Base-by-base conservation (phyloP, 2,113 vertebrate species). In the Colinus virginianus region DNA sequence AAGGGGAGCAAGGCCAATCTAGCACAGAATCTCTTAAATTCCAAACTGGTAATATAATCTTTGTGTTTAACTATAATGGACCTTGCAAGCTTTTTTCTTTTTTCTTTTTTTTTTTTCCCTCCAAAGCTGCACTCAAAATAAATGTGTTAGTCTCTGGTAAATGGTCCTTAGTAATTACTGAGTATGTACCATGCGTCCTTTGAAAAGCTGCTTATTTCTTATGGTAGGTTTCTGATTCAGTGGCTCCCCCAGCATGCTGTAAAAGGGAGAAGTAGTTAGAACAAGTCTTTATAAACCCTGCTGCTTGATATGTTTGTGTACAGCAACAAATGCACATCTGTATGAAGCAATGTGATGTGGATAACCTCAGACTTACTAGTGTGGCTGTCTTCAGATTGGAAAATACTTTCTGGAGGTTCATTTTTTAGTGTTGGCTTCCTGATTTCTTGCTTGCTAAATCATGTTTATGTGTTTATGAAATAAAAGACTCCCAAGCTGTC, bases 91-190 rank as follows among this genome's bases (percentile, higher is more conserved):
- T 79, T n/a, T 28, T 48, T 10, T 22, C 23, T 23, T 3, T 10
- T 25, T 13, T 20, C 23, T 25, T 49, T 49, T 21, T 18, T 88
- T 34, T 30, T 23, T 22, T 49, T 51, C 85, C 89, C 90, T 88
- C 61, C 56, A 83, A 91, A 95, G 82, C 84, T 90, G 64, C 71
- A 78, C 75, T 92, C 68, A 87, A 88, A 92, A 93, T 96, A 89
- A 96, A 95, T 89, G 79, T 91, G 89, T 95, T 93, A 94, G 91
- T 96, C 78, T 83, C 64, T 90, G 91, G 92, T 92, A 96, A 90
- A 90, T 78, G 64, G 71, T 59, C 87, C 82, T 93, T 87, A 87
- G 71, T 94, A 94, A 85, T 53, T 28, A 53, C 51, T 28, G 83
- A 87, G 51, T 77, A 58, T 32, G 56, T 85, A 77, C 75, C 91